Evolutionary conservation across 2,113 vertebrate genomes (phyloP), one percentile per base, ranked within the genome.

Genomic region (Leptobrachium leishanense): DNA sequence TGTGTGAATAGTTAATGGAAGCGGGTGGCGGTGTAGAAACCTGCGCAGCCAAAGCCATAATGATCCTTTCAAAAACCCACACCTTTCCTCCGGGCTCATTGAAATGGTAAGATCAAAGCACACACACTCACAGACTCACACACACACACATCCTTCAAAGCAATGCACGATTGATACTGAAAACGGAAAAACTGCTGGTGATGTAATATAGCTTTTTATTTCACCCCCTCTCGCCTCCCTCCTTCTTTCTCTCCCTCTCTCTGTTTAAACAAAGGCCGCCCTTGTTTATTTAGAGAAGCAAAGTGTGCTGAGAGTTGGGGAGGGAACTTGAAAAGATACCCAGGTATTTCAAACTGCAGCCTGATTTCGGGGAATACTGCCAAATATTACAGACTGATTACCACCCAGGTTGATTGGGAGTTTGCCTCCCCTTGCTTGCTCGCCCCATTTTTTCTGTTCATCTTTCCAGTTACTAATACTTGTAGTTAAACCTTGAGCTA

Each of bases 241-340:
- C 78, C 57, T 41, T 66, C 46, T 80, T n/a, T 43, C 43, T 68
- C 77, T 68, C 79, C 87, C 89, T 90, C 89, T 90, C 88, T 75
- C 88, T 75, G 82, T 80, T 74, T 80, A 74, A 80, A 80, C 78
- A 80, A 74, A 80, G 78, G 78, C 78, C 71, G 54, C 78, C 71
- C 71, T 74, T 81, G 78, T 81, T 81, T 81, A 81, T 81, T 81
- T 81, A 81, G 72, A 81, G 78, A 81, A 81, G 78, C 72, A 81
- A 81, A 81, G 78, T 74, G 78, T 81, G 72, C 78, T 74, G 72
- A 81, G 78, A 74, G 78, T 64, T 68, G 71, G 72, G 78, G 78
- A 74, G 78, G 77, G 70, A 65, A 68, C 64, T 13, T n/a, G 53
- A 43, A 62, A 68, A 74, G 64, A 81, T 81, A 81, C 72, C 78